phyloP scores from a whole-genome alignment of 2,888 invertebrate genomes.

The Tenthredo scrophulariae region DNA sequence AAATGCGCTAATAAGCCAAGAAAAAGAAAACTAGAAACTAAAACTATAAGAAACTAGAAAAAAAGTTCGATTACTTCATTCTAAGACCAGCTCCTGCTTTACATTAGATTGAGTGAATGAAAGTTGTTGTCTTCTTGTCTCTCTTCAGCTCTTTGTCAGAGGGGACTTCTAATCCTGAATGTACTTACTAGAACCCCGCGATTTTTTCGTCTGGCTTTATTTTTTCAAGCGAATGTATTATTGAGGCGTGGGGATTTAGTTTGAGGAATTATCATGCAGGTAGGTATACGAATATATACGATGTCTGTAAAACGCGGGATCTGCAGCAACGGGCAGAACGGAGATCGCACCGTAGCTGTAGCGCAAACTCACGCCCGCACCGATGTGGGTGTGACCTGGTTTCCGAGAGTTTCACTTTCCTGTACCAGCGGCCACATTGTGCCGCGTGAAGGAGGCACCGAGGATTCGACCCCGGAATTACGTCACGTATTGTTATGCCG shows the following conservation, averaged over 20 bases:
- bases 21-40: background rate
- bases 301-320: background rate
- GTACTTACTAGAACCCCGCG: background rate
- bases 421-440: constrained; percentile 67
- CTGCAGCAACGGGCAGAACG: background rate
- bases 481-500: constrained; percentile 76
- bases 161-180: background rate
- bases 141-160: background rate
- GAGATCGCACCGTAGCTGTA: constrained; percentile 25
- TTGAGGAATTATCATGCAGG: background rate
- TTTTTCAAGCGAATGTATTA: background rate
- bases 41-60: background rate
- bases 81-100: background rate
- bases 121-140: background rate
- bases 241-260: background rate
- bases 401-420: constrained; percentile 78
- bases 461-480: constrained; percentile 75
- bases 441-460: constrained; percentile 67
- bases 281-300: background rate
- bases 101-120: constrained; percentile 3
- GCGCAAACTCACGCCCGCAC: constrained; percentile 38
- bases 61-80: background rate
- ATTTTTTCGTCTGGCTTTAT: background rate
- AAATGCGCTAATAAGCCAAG: background rate
- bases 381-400: constrained; percentile 78